These are phyloP conservation scores for Lumbricus terrestris DNA, from an alignment of 2,888 invertebrate species.

Conservation along the genomic window DNA sequence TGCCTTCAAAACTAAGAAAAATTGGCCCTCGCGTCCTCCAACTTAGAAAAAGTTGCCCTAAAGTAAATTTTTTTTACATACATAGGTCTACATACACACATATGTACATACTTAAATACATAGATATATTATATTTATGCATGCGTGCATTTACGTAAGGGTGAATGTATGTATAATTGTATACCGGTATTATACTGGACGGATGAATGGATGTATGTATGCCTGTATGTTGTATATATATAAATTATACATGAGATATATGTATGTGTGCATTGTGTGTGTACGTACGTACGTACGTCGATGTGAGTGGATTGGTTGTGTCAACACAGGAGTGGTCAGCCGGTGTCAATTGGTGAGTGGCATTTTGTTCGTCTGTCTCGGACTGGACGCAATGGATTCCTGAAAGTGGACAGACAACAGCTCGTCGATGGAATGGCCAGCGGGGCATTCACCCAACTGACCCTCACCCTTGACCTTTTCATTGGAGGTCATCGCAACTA, in stretches of 20 bases:
- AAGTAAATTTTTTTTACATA: too few relatives aligned
- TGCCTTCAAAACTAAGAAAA: too few relatives aligned
- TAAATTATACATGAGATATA: not conserved
- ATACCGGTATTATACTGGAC: too few relatives aligned
- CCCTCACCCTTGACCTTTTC: slow-evolving; percentile 79
- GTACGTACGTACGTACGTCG: not conserved
- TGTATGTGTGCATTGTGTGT: too few relatives aligned
- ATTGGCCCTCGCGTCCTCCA: too few relatives aligned
- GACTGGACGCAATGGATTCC: slow-evolving; percentile 71
- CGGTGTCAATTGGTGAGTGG: slow-evolving; percentile 74
- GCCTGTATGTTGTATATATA: not conserved
- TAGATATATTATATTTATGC: too few relatives aligned
- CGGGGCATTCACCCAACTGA: slow-evolving; percentile 79
- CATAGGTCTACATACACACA: too few relatives aligned
- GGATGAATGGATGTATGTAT: not conserved
- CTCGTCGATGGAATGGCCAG: slow-evolving; percentile 74
- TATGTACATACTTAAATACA: too few relatives aligned
- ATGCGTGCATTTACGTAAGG: too few relatives aligned
- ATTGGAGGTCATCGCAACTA: slow-evolving; percentile 86
- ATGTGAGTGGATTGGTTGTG: not conserved
- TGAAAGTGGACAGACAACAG: slow-evolving; percentile 76
- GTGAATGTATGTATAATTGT: not conserved
- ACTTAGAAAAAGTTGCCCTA: too few relatives aligned
- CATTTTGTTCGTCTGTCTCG: slow-evolving; percentile 73
- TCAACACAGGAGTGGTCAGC: not conserved